Conservation (phyloP, 2,888 invertebrate genomes). For the Drosophila pegasa region DNA sequence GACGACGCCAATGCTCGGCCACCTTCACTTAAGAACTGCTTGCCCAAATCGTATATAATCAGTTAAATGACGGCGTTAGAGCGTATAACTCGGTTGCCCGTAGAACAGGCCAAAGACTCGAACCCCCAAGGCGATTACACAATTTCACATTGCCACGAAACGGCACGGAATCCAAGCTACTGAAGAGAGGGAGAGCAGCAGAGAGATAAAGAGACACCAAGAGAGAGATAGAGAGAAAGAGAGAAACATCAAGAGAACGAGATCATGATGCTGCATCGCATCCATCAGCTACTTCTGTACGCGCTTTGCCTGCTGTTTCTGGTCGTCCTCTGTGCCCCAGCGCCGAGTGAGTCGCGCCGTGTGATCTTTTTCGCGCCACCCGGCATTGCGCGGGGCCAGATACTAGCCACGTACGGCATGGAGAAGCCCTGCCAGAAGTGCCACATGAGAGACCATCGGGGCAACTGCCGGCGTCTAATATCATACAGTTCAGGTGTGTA, state of each 20-base stretch:
- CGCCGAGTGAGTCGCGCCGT: conserved; percentile 67
- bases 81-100: conserved; percentile 46
- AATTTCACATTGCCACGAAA: conserved; percentile 46
- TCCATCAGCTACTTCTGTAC: conserved; percentile 55
- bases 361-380: conserved; percentile 80
- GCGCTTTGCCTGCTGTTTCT: conserved; percentile 60
- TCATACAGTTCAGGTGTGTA: conserved; percentile 73
- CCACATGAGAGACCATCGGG: conserved; percentile 82
- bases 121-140: conserved; percentile 31
- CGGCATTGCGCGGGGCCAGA: conserved; percentile 71
- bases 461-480: conserved; percentile 79
- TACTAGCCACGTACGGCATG: conserved; percentile 66
- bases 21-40: conserved; percentile 54
- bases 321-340: conserved; percentile 63
- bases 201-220: not conserved
- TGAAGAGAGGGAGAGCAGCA: not conserved
- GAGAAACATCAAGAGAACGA: not conserved
- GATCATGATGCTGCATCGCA: conserved; percentile 45
- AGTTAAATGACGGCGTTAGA: conserved; percentile 78
- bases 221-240: not conserved
- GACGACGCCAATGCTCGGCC: conserved; percentile 16
- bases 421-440: conserved; percentile 80
- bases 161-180: not conserved
- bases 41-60: conserved; percentile 67
- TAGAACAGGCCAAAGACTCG: conserved; percentile 6